These are phyloP conservation scores for Poeciliopsis turneri DNA, from an alignment of 2,797 vertebrate genomes.

Conservation along the genomic window DNA sequence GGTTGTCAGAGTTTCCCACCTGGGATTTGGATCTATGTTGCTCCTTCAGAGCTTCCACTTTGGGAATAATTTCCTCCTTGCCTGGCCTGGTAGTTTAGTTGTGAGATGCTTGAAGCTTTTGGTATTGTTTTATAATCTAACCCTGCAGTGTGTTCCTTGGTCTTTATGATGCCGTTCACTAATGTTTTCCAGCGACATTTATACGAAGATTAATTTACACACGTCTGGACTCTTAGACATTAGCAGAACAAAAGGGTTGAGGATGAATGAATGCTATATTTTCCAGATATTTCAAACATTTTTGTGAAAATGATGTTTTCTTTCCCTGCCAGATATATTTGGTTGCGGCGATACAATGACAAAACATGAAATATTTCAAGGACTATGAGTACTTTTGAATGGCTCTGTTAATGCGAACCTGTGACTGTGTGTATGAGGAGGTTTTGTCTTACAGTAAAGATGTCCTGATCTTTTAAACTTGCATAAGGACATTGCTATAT, in stretches of 20 bases:
- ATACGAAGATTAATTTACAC: not conserved
- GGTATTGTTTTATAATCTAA: not conserved
- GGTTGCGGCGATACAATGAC: not conserved
- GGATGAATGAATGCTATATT: not conserved
- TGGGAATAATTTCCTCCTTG: not conserved
- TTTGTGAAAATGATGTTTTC: not conserved
- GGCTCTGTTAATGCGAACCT: not conserved
- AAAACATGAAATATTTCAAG: not conserved
- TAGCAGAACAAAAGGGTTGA: not conserved
- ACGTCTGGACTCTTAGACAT: not conserved
- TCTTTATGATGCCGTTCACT: not conserved
- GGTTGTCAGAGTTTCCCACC: not conserved
- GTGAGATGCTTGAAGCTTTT: not conserved
- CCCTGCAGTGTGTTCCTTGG: not conserved
- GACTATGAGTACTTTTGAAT: not conserved
- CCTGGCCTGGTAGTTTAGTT: not conserved
- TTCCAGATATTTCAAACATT: not conserved
- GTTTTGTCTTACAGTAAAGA: constrained; percentile 12
- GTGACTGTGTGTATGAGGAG: not conserved
- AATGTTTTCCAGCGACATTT: not conserved
- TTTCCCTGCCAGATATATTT: not conserved
- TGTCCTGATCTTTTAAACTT: constrained; percentile 9
- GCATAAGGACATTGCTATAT: not conserved
- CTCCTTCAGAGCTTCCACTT: not conserved
- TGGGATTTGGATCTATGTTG: not conserved